phyloP scores from a whole-genome alignment of 2,797 vertebrate genomes.

The Danio aesculapii region DNA sequence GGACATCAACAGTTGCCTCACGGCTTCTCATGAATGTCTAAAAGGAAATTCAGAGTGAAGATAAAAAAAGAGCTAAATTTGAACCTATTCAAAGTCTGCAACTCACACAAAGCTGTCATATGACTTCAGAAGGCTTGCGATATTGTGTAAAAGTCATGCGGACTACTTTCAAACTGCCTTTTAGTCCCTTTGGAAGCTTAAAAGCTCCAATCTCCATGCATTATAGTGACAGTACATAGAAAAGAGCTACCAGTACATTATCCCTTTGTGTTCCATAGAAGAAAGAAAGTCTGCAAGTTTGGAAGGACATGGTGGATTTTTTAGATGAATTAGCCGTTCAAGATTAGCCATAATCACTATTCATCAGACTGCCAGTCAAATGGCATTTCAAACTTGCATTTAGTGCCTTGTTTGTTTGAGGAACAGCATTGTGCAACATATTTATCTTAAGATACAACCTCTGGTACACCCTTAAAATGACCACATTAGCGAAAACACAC shows the following conservation, averaged over 20 bases:
- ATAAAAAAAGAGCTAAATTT: neutral
- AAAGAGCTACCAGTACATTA: neutral
- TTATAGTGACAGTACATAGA: neutral
- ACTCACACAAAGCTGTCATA: neutral
- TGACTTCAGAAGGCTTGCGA: neutral
- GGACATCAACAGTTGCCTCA: neutral
- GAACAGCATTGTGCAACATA: neutral
- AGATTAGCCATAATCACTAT: neutral
- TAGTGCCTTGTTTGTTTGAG: conserved; percentile 4
- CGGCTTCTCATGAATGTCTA: neutral
- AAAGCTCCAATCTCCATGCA: neutral
- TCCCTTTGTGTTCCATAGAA: neutral
- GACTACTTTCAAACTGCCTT: neutral
- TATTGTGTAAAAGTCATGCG: neutral
- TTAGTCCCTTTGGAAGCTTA: neutral
- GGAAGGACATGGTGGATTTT: neutral
- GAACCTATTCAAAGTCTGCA: neutral
- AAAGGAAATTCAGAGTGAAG: neutral
- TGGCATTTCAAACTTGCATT: neutral
- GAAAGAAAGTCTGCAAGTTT: conserved; percentile 2
- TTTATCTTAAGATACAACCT: neutral
- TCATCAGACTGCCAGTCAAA: neutral
- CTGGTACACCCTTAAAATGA: neutral
- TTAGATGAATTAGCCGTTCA: neutral
- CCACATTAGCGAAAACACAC: neutral